Percentiles rank a stretch among this genome's conserved stretches.
phyloP scores from a whole-genome alignment of 2,888 invertebrate species.

The Troides helena region DNA sequence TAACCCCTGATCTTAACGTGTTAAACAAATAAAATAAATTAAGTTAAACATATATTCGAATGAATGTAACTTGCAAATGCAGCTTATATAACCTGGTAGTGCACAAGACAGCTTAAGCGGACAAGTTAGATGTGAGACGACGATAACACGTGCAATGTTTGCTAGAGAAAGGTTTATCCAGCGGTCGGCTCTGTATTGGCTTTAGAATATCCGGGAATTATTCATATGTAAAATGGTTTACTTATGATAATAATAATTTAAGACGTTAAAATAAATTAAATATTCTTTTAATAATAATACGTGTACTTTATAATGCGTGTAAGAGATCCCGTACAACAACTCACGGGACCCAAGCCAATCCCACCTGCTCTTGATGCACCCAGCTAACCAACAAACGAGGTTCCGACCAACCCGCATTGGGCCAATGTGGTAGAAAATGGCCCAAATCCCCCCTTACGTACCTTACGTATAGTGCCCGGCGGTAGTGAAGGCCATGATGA shows the following conservation, averaged over 20 bases:
- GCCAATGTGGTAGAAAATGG: too few species aligned
- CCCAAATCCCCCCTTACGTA: too few species aligned
- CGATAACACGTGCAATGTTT: slow-evolving; percentile 29
- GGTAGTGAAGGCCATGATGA: too few species aligned
- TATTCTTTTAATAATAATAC: too few species aligned
- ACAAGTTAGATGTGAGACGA: slow-evolving; percentile 22
- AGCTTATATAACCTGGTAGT: slow-evolving; percentile 17
- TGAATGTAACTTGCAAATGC: slow-evolving; percentile 22
- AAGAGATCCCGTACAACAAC: too few species aligned
- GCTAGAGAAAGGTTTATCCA: slow-evolving; percentile 17
- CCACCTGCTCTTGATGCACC: too few species aligned
- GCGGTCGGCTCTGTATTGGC: slow-evolving; percentile 1
- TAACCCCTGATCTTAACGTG: background rate
- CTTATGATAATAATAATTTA: background rate
- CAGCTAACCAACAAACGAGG: too few species aligned
- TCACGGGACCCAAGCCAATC: too few species aligned
- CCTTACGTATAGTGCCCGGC: too few species aligned
- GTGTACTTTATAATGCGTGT: too few species aligned
- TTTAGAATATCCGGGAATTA: slow-evolving; percentile 4
- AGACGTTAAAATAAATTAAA: too few species aligned
- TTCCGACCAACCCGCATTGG: too few species aligned
- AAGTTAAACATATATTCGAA: slow-evolving; percentile 1
- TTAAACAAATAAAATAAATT: background rate
- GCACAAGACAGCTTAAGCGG: slow-evolving; percentile 19
- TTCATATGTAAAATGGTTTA: background rate